Evolutionary conservation across 2,888 invertebrate species (phyloP).

Genomic region (Chrysolina americana): DNA sequence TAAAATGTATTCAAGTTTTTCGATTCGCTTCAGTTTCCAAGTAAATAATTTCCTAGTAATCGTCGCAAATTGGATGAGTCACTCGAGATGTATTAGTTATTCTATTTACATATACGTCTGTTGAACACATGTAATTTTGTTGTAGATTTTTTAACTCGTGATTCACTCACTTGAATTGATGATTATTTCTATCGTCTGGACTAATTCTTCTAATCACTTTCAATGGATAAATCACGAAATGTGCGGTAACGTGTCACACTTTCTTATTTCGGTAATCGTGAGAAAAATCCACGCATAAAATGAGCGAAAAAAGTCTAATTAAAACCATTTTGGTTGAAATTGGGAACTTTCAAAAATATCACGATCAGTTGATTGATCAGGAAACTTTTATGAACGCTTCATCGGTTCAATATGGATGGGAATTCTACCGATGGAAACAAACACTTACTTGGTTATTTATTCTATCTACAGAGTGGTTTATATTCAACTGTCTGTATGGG

Average conservation of each 20-base stretch:
- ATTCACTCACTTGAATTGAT: slow-evolving; percentile 18
- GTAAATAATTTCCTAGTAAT: slow-evolving; percentile 15
- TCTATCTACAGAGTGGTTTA: too few species aligned
- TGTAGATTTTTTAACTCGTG: not conserved
- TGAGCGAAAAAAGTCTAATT: not conserved
- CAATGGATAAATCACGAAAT: slow-evolving; percentile 15
- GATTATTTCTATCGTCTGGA: slow-evolving; percentile 5
- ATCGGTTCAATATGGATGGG: not conserved
- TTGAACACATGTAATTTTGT: slow-evolving; percentile 15
- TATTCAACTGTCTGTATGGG: too few species aligned
- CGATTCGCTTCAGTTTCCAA: not conserved
- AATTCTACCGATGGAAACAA: too few species aligned
- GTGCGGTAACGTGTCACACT: slow-evolving; percentile 28
- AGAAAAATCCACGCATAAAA: slow-evolving; percentile 7
- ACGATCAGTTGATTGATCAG: not conserved
- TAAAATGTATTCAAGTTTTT: not conserved
- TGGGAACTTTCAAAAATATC: slow-evolving; percentile 1
- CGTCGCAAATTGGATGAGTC: slow-evolving; percentile 23
- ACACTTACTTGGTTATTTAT: too few species aligned
- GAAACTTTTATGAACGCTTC: not conserved
- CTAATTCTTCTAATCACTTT: not conserved
- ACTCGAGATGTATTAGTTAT: slow-evolving; percentile 24
- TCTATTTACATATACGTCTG: slow-evolving; percentile 20
- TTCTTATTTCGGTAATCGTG: slow-evolving; percentile 28
- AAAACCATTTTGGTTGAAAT: not conserved